Conservation (phyloP, 2,797 vertebrate species). For the Glyptemys insculpta region DNA sequence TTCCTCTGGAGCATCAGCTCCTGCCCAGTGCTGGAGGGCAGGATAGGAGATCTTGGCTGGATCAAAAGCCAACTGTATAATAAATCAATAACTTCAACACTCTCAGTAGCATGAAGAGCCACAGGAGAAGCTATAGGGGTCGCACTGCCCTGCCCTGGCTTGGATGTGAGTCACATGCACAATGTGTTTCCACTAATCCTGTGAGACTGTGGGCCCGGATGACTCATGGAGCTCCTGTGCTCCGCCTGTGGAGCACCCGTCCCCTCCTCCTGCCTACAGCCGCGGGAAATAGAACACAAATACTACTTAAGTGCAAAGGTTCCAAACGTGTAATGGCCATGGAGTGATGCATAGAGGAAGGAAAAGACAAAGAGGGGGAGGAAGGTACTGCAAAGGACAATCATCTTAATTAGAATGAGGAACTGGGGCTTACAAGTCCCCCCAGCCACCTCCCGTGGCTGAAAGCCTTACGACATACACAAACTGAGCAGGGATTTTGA, state of each 20-base stretch:
- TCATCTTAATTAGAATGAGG: not conserved
- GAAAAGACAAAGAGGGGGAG: not conserved
- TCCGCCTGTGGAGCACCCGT: not conserved
- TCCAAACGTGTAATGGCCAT: not conserved
- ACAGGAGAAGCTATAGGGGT: not conserved
- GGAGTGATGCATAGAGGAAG: not conserved
- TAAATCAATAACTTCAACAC: not conserved
- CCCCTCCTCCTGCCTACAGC: not conserved
- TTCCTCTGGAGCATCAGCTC: not conserved
- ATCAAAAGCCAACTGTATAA: not conserved
- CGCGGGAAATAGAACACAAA: not conserved
- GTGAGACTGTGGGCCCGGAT: not conserved
- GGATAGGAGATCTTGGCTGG: not conserved
- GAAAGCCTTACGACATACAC: not conserved
- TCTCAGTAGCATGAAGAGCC: not conserved
- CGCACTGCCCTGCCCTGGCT: not conserved
- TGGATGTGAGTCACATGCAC: conserved; percentile 36
- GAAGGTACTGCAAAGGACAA: not conserved
- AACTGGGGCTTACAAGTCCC: not conserved
- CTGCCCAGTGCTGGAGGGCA: not conserved
- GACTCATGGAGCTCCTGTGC: not conserved
- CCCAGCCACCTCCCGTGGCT: not conserved
- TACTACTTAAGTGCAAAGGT: not conserved
- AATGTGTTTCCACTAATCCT: not conserved
- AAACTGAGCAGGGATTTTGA: not conserved